Evolutionary conservation across 2,888 invertebrate genomes (phyloP).

Genomic region (Agrochola lychnidis): DNA sequence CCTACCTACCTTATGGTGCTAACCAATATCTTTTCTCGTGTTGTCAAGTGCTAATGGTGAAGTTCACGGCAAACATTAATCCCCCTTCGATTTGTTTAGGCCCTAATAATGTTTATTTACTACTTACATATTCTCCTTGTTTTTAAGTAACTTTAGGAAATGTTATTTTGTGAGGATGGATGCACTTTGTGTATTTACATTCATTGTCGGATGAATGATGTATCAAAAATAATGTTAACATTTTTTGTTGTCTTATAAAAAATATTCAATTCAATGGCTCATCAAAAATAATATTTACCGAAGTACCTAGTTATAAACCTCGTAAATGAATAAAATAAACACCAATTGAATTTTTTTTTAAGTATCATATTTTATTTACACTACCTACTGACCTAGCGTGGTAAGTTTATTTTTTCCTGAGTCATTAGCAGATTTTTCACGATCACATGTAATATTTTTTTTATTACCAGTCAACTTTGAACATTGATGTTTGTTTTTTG

Average conservation of each 20-base stretch:
- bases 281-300: background rate
- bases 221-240: constrained; percentile 3
- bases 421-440: constrained; percentile 21
- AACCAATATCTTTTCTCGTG: background rate
- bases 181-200: constrained; percentile 16
- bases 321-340: background rate
- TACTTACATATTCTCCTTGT: constrained; percentile 3
- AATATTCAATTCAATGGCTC: background rate
- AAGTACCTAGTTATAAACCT: background rate
- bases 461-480: constrained; percentile 27
- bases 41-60: constrained; percentile 32
- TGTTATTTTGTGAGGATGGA: background rate
- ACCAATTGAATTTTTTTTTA: background rate
- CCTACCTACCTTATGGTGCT: background rate
- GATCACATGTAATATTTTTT: constrained; percentile 16
- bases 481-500: constrained; percentile 18
- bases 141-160: constrained; percentile 7
- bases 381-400: constrained; percentile 7
- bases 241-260: background rate
- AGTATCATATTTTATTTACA: background rate
- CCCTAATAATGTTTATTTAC: constrained; percentile 39
- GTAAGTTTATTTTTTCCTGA: background rate
- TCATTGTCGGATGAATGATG: background rate
- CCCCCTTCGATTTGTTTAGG: constrained; percentile 43
- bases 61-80: constrained; percentile 36